Conservation (phyloP, 2,797 vertebrate genomes). For the Lepilemur septentrionalis region DNA sequence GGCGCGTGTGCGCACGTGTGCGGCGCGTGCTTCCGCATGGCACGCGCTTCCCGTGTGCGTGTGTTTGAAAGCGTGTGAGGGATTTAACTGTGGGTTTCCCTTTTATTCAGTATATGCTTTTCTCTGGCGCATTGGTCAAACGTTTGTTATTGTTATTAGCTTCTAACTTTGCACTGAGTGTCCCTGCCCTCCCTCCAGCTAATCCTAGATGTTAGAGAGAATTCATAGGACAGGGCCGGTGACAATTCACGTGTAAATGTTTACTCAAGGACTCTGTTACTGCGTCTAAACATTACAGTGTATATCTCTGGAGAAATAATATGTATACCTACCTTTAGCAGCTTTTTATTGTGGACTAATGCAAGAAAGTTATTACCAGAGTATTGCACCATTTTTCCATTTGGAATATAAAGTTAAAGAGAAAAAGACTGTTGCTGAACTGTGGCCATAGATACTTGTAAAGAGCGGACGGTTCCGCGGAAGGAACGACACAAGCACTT, state of each 20-base stretch:
- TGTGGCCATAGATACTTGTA: constrained; percentile 94
- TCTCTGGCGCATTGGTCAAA: constrained; percentile 85
- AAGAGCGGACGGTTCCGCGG: constrained; percentile 87
- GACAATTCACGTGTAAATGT: constrained; percentile 98
- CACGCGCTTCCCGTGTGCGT: background rate
- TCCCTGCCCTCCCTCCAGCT: constrained; percentile 93
- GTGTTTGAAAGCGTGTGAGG: constrained; percentile 60
- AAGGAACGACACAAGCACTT: constrained; percentile 85
- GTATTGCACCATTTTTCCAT: constrained; percentile 94
- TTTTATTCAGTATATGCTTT: constrained; percentile 85
- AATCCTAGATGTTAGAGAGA: constrained; percentile 79
- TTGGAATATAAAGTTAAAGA: constrained; percentile 86
- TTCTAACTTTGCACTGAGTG: constrained; percentile 99
- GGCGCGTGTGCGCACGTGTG: background rate
- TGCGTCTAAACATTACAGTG: constrained; percentile 88
- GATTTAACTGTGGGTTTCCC: constrained; percentile 83
- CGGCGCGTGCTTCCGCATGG: constrained; percentile 7
- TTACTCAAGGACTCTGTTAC: constrained; percentile 97
- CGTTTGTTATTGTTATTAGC: constrained; percentile 92
- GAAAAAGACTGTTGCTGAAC: constrained; percentile 85
- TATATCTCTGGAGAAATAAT: constrained; percentile 93
- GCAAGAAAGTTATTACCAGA: constrained; percentile 91
- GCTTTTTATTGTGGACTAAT: constrained; percentile 96
- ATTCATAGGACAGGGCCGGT: constrained; percentile 87
- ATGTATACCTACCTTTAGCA: constrained; percentile 97